phyloP scores from a whole-genome alignment of 2,113 vertebrate species.

The Hydrochoerus hydrochaeris region DNA sequence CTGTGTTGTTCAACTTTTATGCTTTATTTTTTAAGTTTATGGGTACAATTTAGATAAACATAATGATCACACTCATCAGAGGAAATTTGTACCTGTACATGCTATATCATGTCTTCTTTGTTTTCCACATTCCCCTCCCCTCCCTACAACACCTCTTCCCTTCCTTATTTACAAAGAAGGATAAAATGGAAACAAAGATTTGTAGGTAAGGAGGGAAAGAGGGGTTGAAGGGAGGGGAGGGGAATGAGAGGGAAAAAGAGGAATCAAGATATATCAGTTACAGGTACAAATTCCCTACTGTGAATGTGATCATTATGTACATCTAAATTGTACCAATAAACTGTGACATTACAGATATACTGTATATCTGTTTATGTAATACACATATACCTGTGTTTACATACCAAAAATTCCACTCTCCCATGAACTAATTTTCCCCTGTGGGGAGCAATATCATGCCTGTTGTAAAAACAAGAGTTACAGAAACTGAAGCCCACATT shows the following conservation, averaged over 20 bases:
- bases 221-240: not conserved
- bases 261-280: not conserved
- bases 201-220: not conserved
- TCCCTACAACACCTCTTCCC: not conserved
- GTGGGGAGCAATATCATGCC: not conserved
- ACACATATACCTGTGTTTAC: not conserved
- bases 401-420: not conserved
- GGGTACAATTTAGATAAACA: not conserved
- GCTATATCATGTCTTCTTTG: not conserved
- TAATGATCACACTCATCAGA: not conserved
- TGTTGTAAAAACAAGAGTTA: conserved; percentile 22
- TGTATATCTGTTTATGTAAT: not conserved
- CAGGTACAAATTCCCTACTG: not conserved
- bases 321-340: not conserved
- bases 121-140: not conserved
- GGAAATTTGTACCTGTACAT: not conserved
- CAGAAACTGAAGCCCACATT: conserved; percentile 39
- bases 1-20: not conserved
- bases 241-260: not conserved
- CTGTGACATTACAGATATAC: not conserved
- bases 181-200: not conserved
- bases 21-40: not conserved
- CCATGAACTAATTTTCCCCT: not conserved
- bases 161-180: not conserved
- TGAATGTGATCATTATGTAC: not conserved